A percentile compares a stretch with the other conserved stretches of the same genome.
phyloP scores from a whole-genome alignment of 2,797 vertebrate species.

The Parotocinclus haroldoi region DNA sequence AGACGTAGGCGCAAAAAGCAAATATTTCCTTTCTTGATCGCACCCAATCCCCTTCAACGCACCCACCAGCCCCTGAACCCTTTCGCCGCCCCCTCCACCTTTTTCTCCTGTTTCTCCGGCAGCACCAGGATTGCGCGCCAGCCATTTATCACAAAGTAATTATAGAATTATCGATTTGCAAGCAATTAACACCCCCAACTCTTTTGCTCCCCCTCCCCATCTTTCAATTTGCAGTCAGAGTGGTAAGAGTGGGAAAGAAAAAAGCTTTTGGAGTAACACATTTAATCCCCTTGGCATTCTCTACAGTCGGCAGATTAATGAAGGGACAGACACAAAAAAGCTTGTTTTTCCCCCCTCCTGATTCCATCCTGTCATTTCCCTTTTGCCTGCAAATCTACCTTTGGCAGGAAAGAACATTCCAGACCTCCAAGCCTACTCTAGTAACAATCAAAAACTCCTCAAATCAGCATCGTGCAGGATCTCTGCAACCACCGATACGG shows the following conservation, averaged over 20 bases:
- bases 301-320: conserved; percentile 74
- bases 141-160: conserved; percentile 84
- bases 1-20: conserved; percentile 76
- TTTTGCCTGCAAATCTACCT: conserved; percentile 42
- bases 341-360: conserved; percentile 60
- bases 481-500: conserved; percentile 32
- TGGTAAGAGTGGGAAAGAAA: conserved; percentile 45
- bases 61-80: conserved; percentile 58
- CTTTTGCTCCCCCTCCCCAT: conserved; percentile 52
- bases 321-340: conserved; percentile 67
- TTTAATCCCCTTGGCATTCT: conserved; percentile 74
- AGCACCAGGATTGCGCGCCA: conserved; percentile 65
- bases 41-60: conserved; percentile 67
- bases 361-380: conserved; percentile 49
- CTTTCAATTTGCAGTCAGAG: conserved; percentile 74
- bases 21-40: conserved; percentile 78
- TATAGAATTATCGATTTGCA: conserved; percentile 82
- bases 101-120: conserved; percentile 29
- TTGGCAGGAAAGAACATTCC: conserved; percentile 26
- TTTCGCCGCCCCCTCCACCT: conserved; percentile 39
- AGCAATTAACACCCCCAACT: conserved; percentile 72
- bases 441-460: conserved; percentile 14
- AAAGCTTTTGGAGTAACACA: conserved; percentile 64
- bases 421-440: not conserved
- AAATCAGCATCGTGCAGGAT: conserved; percentile 22